phyloP scores from a whole-genome alignment of 2,797 vertebrate species.

The Gymnothorax reevesii region DNA sequence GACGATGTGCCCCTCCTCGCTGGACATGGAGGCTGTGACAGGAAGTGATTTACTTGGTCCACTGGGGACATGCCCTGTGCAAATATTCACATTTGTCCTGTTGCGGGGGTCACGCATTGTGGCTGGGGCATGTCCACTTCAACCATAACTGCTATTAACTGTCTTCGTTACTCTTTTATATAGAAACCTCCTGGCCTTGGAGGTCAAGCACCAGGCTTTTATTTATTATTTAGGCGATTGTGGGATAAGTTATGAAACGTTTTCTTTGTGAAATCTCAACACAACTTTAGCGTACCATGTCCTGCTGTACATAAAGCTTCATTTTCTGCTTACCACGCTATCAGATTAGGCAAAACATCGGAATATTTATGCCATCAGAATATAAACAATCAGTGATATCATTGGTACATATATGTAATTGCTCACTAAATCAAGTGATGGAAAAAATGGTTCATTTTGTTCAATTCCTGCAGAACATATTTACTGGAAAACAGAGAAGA shows the following conservation, averaged over 20 bases:
- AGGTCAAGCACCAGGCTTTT: neutral
- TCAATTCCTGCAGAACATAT: neutral
- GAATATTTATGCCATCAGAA: neutral
- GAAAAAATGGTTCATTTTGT: neutral
- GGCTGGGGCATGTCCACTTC: neutral
- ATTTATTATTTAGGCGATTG: neutral
- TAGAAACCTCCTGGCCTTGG: neutral
- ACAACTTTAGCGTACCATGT: neutral
- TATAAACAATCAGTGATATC: neutral
- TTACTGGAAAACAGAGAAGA: neutral
- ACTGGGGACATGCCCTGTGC: constrained; percentile 20
- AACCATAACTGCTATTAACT: neutral
- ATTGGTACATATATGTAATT: neutral
- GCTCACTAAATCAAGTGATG: neutral
- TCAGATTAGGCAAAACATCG: too few relatives aligned
- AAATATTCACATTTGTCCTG: constrained; percentile 17
- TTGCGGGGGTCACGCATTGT: neutral
- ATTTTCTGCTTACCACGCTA: neutral
- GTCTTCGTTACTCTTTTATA: neutral
- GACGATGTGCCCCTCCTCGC: neutral
- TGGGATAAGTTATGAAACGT: neutral
- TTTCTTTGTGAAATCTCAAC: neutral
- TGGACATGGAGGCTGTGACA: constrained; percentile 1
- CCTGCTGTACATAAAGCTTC: neutral
- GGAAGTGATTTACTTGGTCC: constrained; percentile 6